Conservation (phyloP, 2,888 invertebrate species). For the Latrodectus hesperus region DNA sequence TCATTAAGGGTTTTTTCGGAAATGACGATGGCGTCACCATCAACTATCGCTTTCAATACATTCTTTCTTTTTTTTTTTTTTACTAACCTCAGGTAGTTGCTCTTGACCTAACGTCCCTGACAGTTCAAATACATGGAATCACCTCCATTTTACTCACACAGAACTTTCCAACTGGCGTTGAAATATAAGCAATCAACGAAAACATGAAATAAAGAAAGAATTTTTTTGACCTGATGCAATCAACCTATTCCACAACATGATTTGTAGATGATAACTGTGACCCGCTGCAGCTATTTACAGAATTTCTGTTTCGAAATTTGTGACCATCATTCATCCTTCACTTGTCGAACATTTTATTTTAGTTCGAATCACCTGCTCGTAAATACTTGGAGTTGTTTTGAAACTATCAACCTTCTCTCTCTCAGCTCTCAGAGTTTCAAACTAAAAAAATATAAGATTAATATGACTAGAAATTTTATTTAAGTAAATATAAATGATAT, state of each 20-base stretch:
- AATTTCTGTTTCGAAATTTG: background rate
- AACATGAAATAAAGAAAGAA: background rate
- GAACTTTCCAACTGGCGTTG: background rate
- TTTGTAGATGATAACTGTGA: background rate
- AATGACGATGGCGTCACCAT: slow-evolving; percentile 5
- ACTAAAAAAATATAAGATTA: no score
- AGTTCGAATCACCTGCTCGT: no score
- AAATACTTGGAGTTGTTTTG: no score
- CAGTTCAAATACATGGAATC: background rate
- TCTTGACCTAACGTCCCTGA: slow-evolving; percentile 43
- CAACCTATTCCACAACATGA: background rate
- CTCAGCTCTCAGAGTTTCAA: no score
- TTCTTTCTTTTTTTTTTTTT: background rate
- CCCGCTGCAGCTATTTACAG: background rate
- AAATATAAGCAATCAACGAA: background rate
- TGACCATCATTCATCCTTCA: background rate
- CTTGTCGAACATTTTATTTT: no score
- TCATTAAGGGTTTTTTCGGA: slow-evolving; percentile 1
- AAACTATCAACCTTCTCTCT: no score
- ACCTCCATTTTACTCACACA: slow-evolving; percentile 8
- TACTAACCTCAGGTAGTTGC: slow-evolving; percentile 45
- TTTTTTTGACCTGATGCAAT: background rate
- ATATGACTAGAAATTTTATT: no score
- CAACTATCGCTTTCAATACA: background rate
- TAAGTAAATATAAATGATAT: no score